Evolutionary conservation across 2,797 vertebrate genomes (phyloP).

Genomic region (Gobionotothen gibberifrons): DNA sequence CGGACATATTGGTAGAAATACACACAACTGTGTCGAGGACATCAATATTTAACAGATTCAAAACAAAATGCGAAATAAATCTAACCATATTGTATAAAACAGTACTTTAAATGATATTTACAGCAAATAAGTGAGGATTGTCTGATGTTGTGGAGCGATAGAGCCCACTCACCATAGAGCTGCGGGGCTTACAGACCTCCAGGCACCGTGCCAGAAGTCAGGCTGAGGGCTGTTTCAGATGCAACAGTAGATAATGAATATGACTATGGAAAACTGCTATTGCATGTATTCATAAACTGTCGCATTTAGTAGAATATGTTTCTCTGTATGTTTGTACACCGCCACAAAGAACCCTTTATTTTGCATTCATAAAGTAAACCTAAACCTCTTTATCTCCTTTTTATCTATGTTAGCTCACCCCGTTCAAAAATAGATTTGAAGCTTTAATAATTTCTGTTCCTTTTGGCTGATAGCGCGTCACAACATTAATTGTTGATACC

Average conservation of each 20-base stretch:
- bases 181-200: not conserved
- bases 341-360: not conserved
- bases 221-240: not conserved
- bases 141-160: not conserved
- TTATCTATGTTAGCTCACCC: too few relatives aligned
- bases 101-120: not conserved
- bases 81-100: not conserved
- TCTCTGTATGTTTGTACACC: not conserved
- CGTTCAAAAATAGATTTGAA: not conserved
- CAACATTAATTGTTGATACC: constrained; percentile 1
- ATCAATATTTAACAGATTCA: not conserved
- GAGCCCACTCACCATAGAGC: not conserved
- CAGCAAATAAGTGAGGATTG: not conserved
- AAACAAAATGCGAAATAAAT: constrained; percentile 4
- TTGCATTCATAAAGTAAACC: not conserved
- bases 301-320: not conserved
- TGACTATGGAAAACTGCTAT: not conserved
- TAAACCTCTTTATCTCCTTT: not conserved
- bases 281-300: not conserved
- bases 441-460: constrained; percentile 1
- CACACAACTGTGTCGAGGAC: not conserved
- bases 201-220: too few relatives aligned
- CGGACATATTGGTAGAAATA: constrained; percentile 4
- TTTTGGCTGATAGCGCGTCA: not conserved
- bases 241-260: not conserved